Base-by-base conservation (phyloP, 2,113 vertebrate genomes). In the Zootoca vivipara region DNA sequence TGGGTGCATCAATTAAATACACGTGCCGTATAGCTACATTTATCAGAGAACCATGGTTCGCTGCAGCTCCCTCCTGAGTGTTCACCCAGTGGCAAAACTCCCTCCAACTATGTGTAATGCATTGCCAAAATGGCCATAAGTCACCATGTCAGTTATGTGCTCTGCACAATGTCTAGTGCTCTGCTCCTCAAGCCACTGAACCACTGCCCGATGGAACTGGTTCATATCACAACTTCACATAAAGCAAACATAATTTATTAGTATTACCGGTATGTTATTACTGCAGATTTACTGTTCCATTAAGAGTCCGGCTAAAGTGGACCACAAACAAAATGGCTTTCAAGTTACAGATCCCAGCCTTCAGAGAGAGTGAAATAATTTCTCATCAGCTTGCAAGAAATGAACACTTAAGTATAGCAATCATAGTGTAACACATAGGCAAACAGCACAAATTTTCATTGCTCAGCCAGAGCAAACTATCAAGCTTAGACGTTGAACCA, bases 331-430 rank as follows among this genome's bases (percentile, higher is more conserved):
- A 82, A 74, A 52, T 1, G 2, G 33, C 65, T 58, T 79, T 69
- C 58, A 65, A 58, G 10, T 73, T 73, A 4, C 28, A n/a, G 56
- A 38, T 24, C 12, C 64, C 86, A 65, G 38, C 56, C 18, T 75
- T 56, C 33, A 46, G 42, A 40, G 26, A 82, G 38, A 1, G 4
- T 46, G 56, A 65, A 56, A n/a, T 42, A 82, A 82, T 82, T 74
- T 87, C 86, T 82, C 46, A 35, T 72, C 40, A 75, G 13, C 38
- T 75, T 30, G 58, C 80, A 88, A 65, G 52, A 75, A 75, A 58
- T 70, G 74, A 46, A 67, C 74, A 22, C 15, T 52, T 88, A 78
- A 83, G 56, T 67, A 83, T 78, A 83, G 87, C 82, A 64, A 38
- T 75, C 65, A 7, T 83, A 1, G 9, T 56, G 22, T 77, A 56